These are phyloP conservation scores for Anguilla obscura DNA, from an alignment of 2,797 vertebrate species.

Conservation along the genomic window DNA sequence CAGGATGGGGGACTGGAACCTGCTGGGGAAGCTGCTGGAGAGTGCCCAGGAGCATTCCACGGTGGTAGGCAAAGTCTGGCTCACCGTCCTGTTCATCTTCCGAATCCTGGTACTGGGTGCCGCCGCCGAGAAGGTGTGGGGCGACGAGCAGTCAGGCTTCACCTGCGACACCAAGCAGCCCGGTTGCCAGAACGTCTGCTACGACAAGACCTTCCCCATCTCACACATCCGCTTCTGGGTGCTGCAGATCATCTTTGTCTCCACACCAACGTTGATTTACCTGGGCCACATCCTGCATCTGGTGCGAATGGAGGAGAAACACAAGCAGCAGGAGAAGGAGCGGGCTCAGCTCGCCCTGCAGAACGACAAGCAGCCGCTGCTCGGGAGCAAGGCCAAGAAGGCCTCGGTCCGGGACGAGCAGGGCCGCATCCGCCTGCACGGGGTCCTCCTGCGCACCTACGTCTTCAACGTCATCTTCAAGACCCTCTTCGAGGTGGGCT, in stretches of 20 bases:
- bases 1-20: constrained; percentile 84
- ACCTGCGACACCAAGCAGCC: constrained; percentile 89
- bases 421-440: constrained; percentile 75
- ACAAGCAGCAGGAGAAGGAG: constrained; percentile 60
- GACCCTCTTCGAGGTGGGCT: constrained; percentile 84
- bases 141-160: constrained; percentile 82
- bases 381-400: constrained; percentile 56
- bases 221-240: constrained; percentile 92
- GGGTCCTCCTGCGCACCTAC: constrained; percentile 81
- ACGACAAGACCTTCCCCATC: constrained; percentile 87
- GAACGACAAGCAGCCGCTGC: constrained; percentile 63
- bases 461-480: constrained; percentile 84
- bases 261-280: constrained; percentile 86
- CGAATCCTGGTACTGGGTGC: constrained; percentile 82
- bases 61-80: constrained; percentile 87
- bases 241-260: constrained; percentile 90
- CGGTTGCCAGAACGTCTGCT: constrained; percentile 87
- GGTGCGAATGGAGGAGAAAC: constrained; percentile 82
- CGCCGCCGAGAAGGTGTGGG: constrained; percentile 86
- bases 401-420: constrained; percentile 60
- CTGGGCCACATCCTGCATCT: constrained; percentile 86
- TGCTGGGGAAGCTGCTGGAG: constrained; percentile 84
- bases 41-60: constrained; percentile 86
- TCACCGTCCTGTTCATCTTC: constrained; percentile 85
- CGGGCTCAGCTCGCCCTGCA: constrained; percentile 44